Base-by-base conservation (phyloP, 2,888 invertebrate species). In the Dyspetes luteomarginatus region DNA sequence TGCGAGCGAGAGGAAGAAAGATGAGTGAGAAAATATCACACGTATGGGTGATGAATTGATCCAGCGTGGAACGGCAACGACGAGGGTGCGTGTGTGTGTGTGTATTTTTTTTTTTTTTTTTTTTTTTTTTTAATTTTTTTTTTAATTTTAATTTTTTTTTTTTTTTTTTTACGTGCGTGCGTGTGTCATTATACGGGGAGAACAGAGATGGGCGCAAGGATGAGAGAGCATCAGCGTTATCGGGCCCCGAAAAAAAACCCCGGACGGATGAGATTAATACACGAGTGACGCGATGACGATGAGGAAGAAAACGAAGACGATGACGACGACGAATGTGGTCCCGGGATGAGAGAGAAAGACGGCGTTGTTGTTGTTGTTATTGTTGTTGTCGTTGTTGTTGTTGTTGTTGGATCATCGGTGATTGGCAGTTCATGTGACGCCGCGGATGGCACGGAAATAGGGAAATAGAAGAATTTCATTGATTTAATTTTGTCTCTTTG, bases 381-480 rank as follows among this genome's bases (percentile, higher is more conserved):
- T 52, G 75, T 52, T 78, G 84, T 67, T 65, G 82, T 79, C 65
- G 78, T 74, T 48, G 77, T 75, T 41, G 84, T 73, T 50, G 72
- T 82, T 69, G 72, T 36, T 36, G 36, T 36, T 36, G 36, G 36
- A 12, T 36, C 58, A 55, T 72, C 64, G 71, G 77, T 62, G 75
- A 76, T 76, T 76, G 76, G 80, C 80, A 80, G 72, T 80, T 69
- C 78, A 78, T 77, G 81, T 79, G 60, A 80, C 78, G 73, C 64
- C 84, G 81, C 81, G 82, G 85, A 60, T 86, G 87, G 88, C 90
- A 91, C 90, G 89, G 85, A 90, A 90, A 91, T 90, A 89, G 89
- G 90, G 89, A 92, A 92, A 91, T 91, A 91, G 91, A 92, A 92
- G 91, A 92, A 92, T 90, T 89, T 90, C 87, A 89, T 90, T 91